phyloP scores from a whole-genome alignment of 2,888 invertebrate species.

The Sialis lutaria region DNA sequence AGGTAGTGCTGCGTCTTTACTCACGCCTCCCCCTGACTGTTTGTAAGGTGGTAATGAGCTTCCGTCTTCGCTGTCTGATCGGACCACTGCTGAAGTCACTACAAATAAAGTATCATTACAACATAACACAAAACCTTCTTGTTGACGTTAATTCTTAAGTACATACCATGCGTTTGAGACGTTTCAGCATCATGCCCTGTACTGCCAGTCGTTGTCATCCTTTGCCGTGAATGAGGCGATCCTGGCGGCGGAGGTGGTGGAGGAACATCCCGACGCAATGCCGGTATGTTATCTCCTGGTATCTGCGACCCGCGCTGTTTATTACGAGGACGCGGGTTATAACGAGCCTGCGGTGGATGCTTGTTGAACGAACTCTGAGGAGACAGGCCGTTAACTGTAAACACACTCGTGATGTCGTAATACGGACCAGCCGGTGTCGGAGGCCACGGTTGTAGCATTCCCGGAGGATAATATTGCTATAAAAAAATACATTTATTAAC shows the following conservation, averaged over 20 bases:
- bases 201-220: background rate
- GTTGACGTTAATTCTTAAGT: background rate
- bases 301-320: constrained; percentile 11
- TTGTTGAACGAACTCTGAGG: constrained; percentile 44
- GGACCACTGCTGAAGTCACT: constrained; percentile 1
- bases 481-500: background rate
- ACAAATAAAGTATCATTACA: too few species aligned
- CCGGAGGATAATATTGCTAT: constrained; percentile 44
- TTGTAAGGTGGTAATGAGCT: constrained; percentile 2
- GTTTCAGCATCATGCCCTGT: constrained; percentile 1
- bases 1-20: constrained; percentile 25
- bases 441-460: constrained; percentile 37
- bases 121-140: too few species aligned
- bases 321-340: constrained; percentile 21
- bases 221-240: constrained; percentile 20
- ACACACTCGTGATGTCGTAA: constrained; percentile 51
- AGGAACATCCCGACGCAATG: background rate
- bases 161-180: constrained; percentile 6
- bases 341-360: constrained; percentile 29
- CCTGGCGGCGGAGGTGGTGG: constrained; percentile 18
- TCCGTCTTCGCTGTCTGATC: background rate
- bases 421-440: constrained; percentile 29
- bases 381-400: constrained; percentile 53
- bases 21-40: constrained; percentile 10
- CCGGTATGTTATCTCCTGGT: background rate